Percentiles rank a stretch among this genome's conserved stretches.
phyloP scores from a whole-genome alignment of 2,797 vertebrate species.

The Thripadectes ignobilis region DNA sequence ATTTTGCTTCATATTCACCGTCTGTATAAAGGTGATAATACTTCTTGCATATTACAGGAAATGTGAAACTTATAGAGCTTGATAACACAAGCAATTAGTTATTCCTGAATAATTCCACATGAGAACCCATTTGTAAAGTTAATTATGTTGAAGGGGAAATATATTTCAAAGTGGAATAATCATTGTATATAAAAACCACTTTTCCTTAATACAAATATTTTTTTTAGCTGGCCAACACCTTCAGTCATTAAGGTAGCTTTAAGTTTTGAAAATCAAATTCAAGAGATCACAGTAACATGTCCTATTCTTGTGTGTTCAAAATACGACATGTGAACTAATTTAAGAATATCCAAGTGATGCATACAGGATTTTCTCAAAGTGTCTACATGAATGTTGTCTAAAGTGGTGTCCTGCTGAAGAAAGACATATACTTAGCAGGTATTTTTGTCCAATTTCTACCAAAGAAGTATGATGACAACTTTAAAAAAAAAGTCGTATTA shows the following conservation, averaged over 20 bases:
- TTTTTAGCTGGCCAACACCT: not conserved
- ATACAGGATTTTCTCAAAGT: not conserved
- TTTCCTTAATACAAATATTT: not conserved
- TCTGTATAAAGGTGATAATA: not conserved
- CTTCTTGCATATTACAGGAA: not conserved
- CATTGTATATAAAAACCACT: not conserved
- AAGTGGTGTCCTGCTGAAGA: not conserved
- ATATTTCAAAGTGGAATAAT: not conserved
- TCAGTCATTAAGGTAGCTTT: not conserved
- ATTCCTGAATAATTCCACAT: not conserved
- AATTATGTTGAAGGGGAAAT: not conserved
- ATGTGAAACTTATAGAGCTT: not conserved
- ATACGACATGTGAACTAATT: not conserved
- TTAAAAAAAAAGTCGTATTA: not conserved
- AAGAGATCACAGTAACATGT: not conserved
- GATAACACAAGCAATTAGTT: not conserved
- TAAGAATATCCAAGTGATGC: not conserved
- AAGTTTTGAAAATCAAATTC: not conserved
- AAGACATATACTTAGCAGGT: not conserved
- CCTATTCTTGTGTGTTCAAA: not conserved
- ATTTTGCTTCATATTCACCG: not conserved
- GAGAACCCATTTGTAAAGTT: not conserved
- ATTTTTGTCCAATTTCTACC: not conserved
- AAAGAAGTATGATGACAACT: not conserved
- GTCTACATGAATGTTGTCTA: not conserved